Evolutionary conservation across 2,888 invertebrate species (phyloP).

Genomic region (Dorcus parallelipipedus): DNA sequence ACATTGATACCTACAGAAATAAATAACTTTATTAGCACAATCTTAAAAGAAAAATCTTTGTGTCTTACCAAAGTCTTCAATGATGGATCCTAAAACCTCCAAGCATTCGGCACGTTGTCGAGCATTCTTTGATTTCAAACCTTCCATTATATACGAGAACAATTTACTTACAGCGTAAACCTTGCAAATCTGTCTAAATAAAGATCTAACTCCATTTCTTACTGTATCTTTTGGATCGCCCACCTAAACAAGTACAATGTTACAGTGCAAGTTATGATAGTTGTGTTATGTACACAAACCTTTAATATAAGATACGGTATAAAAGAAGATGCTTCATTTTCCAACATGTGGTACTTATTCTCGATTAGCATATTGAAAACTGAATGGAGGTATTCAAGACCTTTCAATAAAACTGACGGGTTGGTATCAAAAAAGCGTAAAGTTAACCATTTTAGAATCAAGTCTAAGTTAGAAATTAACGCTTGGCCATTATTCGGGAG

Average conservation of each 20-base stretch:
- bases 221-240: slow-evolving; percentile 97
- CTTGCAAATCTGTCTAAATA: slow-evolving; percentile 80
- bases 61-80: slow-evolving; percentile 72
- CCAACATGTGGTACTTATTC: slow-evolving; percentile 80
- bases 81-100: slow-evolving; percentile 82
- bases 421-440: slow-evolving; percentile 98
- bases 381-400: slow-evolving; percentile 83
- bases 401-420: slow-evolving; percentile 92
- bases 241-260: slow-evolving; percentile 54
- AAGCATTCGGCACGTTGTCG: slow-evolving; percentile 94
- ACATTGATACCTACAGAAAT: slow-evolving; percentile 57
- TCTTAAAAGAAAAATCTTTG: background rate
- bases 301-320: slow-evolving; percentile 93
- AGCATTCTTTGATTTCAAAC: slow-evolving; percentile 94
- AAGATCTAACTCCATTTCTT: slow-evolving; percentile 79
- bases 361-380: slow-evolving; percentile 81
- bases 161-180: slow-evolving; percentile 88
- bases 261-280: background rate
- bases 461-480: slow-evolving; percentile 85
- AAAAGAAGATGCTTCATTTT: slow-evolving; percentile 89
- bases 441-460: slow-evolving; percentile 95
- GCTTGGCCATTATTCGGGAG: slow-evolving; percentile 74
- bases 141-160: slow-evolving; percentile 90
- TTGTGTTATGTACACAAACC: slow-evolving; percentile 49
- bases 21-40: background rate